Conservation (phyloP, 2,113 vertebrate species). For the Erinaceus europaeus region DNA sequence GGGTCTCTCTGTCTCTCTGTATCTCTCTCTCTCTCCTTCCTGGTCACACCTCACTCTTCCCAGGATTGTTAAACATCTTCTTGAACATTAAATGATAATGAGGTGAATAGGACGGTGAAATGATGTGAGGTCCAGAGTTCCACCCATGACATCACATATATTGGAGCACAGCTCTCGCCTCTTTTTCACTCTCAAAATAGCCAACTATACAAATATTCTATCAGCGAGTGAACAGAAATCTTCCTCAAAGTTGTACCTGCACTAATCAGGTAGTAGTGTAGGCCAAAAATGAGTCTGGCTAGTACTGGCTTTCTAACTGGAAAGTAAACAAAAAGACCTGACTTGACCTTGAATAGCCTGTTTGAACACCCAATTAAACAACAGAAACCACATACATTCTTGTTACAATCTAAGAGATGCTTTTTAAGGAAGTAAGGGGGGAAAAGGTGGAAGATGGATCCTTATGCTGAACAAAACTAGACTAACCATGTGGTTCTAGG, state of each 20-base stretch:
- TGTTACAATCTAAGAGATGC: background rate
- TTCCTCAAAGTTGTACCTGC: background rate
- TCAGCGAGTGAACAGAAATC: background rate
- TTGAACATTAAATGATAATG: too few species aligned
- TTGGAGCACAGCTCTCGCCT: too few species aligned
- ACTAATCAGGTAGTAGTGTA: background rate
- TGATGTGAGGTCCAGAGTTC: too few species aligned
- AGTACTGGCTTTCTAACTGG: background rate
- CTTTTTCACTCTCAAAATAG: too few species aligned
- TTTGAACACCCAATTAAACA: background rate
- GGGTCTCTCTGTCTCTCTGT: too few species aligned
- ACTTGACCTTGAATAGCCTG: background rate
- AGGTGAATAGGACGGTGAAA: too few species aligned
- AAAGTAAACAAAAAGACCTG: background rate
- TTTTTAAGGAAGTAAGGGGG: background rate
- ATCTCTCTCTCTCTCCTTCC: background rate
- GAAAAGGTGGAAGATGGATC: background rate
- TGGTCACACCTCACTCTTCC: background rate
- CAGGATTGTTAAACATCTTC: background rate
- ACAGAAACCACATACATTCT: background rate
- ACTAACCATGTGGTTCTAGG: background rate
- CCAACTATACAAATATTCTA: background rate
- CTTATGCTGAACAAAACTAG: background rate
- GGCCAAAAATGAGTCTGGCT: background rate
- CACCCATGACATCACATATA: too few species aligned